Evolutionary conservation across 2,797 vertebrate species (phyloP), one percentile per base, ranked within the genome.

Genomic region (Spea hammondii): DNA sequence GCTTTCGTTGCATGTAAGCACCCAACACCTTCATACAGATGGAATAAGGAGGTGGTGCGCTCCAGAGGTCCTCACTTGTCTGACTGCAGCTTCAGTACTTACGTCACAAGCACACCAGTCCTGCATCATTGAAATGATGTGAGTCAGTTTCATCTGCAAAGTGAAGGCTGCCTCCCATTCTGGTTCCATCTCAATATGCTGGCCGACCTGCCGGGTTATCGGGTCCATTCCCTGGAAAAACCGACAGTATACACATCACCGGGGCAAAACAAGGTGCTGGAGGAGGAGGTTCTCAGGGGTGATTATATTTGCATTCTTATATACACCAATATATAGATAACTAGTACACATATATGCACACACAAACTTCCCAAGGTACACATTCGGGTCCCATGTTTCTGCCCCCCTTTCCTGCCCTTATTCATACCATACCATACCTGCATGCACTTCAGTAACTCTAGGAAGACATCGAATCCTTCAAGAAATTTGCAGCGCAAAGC

Each of bases 141-240:
- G 95, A 0, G 97, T 98, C 76, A 99, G 90, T 77, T 98, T 98
- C 96, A 99, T 98, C 85, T 99, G 97, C 72, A 99, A 89, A 0
- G 96, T 97, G 86, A 99, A 98, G 1, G 97, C 97, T 8, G 97
- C 96, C 88, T 99, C 97, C 97, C 97, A 99, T 72, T 99, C 97
- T 0, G 97, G 97, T 88, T 99, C 97, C 97, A 98, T 98, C 90
- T 99, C 97, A 44, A 99, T 98, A 87, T 99, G 97, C 75, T 99
- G 97, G 8, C 97, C 97, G 65, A 99, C 95, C 90, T 99, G 97
- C 62, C 97, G 93, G 65, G 96, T 94, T 85, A 99, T 95, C 0
- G 97, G 96, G 86, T 99, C 97, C 97, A 99, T 99, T 45, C 96
- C 97, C 97, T 99, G 76, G 45, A 80, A 83, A 75, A 4, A n/a